These are phyloP conservation scores for Ochlodes sylvanus DNA, from an alignment of 2,888 invertebrate species.

Conservation along the genomic window DNA sequence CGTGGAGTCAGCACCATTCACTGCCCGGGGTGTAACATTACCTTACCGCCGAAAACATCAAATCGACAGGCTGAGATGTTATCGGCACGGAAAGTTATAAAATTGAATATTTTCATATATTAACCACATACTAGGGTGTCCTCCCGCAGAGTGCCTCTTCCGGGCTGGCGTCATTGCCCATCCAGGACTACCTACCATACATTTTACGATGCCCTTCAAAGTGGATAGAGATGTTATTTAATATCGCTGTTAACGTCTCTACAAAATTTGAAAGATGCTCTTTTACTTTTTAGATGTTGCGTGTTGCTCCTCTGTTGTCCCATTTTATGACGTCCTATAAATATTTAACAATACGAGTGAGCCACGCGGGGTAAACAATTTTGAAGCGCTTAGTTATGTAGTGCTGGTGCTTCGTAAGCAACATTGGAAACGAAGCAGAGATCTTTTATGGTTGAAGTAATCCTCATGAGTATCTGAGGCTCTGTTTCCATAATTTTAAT, in stretches of 20 bases:
- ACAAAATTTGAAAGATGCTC: conserved; percentile 63
- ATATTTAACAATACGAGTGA: conserved; percentile 60
- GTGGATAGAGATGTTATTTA: conserved; percentile 82
- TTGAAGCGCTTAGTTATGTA: not conserved
- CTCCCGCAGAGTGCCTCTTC: conserved; percentile 71
- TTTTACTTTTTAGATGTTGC: conserved; percentile 57
- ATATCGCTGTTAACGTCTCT: conserved; percentile 79
- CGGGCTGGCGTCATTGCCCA: conserved; percentile 56
- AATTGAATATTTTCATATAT: conserved; percentile 83
- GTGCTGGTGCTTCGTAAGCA: not conserved
- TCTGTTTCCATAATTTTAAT: no score
- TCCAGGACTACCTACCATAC: conserved; percentile 51
- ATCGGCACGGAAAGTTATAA: conserved; percentile 81
- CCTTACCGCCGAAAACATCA: conserved; percentile 83
- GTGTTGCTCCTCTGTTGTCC: conserved; percentile 57
- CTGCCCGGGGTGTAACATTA: conserved; percentile 73
- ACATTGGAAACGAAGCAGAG: not conserved
- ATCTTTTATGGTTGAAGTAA: not conserved
- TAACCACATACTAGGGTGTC: conserved; percentile 58
- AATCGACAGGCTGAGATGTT: conserved; percentile 81
- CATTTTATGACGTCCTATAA: conserved; percentile 67
- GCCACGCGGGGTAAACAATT: conserved; percentile 8
- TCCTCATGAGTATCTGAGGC: no score
- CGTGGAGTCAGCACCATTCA: conserved; percentile 76
- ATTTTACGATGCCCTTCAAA: conserved; percentile 74